Base-by-base conservation (phyloP, 2,888 invertebrate species). In the Tribolium freemani region DNA sequence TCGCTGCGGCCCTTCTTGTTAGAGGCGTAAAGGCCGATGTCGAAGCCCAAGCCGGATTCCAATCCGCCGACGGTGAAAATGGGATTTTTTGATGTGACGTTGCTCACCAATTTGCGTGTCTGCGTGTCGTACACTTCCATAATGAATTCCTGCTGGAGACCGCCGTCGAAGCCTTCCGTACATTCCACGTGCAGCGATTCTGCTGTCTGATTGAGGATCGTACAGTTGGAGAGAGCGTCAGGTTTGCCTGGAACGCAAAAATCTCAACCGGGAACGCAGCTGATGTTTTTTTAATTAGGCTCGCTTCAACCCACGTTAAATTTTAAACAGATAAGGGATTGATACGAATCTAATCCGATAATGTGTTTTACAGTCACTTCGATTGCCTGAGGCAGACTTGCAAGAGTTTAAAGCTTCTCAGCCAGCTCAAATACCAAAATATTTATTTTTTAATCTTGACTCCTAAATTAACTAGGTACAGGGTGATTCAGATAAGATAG, bases 111-210 rank as follows among this genome's bases (percentile, higher is more conserved):
- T 75, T 86, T 87, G 77, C 89, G 87, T 58, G 88, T 87, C 77
- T 88, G 86, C 70, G 87, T 83, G 80, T 89, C 88, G 86, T 90
- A 90, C 73, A 93, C 91, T 86, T 93, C 93, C 88, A 93, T 91
- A 77, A 92, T 89, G 86, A 93, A 94, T 84, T 90, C 90, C 85
- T 93, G 93, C 73, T 90, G 89, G 71, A 94, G 87, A 50, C 94
- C 94, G 10, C 94, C 94, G 84, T 94, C 92, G 86, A 93, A 94
- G 70, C 93, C 93, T 82, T 93, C 92, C 20, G 89, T 86, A 85
- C 94, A 94, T 84, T 93, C 92, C 76, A 93, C 91, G 85, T 91
- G 90, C 78, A 94, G 86, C 30, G 93, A 91, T 77, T 92, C 91
- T 69, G 91, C 90, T 30, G 93, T 93, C 85, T 92, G 92, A 87